Evolutionary conservation across 2,113 vertebrate genomes (phyloP).

Genomic region (Anser brachyrhynchus): DNA sequence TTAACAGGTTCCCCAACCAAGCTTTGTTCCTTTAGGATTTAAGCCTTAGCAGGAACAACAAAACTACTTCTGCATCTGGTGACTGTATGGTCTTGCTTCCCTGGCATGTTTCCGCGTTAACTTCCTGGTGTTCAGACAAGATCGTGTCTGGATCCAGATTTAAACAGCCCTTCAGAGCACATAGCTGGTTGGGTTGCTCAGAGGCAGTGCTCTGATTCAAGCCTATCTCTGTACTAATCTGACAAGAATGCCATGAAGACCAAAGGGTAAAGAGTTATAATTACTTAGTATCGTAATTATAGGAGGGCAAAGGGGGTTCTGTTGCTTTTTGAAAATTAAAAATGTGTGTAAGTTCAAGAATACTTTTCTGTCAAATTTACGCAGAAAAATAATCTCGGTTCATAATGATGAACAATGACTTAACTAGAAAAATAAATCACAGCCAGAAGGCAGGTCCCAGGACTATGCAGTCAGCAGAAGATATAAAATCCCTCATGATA

Average conservation of each 20-base stretch:
- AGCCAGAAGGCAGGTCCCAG: constrained; percentile 38
- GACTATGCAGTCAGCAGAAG: constrained; percentile 27
- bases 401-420: constrained; percentile 61
- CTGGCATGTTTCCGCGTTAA: fast-evolving
- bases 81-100: not conserved
- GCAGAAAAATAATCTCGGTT: constrained; percentile 53
- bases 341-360: constrained; percentile 63
- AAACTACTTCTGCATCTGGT: not conserved
- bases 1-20: not conserved
- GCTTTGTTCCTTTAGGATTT: not conserved
- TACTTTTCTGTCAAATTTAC: constrained; percentile 44
- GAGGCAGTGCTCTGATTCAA: constrained; percentile 27
- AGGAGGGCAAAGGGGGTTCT: constrained; percentile 32
- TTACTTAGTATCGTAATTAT: constrained; percentile 25
- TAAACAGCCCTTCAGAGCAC: not conserved
- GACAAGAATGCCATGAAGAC: constrained; percentile 39
- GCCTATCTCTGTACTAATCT: constrained; percentile 34
- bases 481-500: constrained; percentile 38
- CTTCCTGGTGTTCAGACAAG: not conserved
- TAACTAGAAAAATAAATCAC: constrained; percentile 64
- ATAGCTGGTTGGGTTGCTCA: not conserved
- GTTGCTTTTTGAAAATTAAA: constrained; percentile 54
- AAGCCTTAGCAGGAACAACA: not conserved
- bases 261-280: constrained; percentile 55
- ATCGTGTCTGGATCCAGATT: not conserved